These are phyloP conservation scores for Ichneumon xanthorius DNA, from an alignment of 2,888 invertebrate species.

Conservation along the genomic window DNA sequence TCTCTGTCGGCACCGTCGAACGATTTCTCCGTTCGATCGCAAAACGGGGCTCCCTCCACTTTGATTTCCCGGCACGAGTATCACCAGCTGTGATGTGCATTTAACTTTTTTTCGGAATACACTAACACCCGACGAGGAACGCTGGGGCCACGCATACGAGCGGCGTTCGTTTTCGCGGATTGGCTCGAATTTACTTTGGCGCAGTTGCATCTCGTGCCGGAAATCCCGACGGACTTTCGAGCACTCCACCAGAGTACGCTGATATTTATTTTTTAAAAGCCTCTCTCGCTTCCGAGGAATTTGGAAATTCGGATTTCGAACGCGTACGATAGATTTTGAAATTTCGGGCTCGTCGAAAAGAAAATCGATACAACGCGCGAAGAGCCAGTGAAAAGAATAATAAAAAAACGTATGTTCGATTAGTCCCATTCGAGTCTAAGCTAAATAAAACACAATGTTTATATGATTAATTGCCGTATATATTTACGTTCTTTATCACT, in stretches of 20 bases:
- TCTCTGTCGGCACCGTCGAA: conserved; percentile 36
- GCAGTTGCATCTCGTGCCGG: conserved; percentile 18
- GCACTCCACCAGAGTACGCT: conserved; percentile 10
- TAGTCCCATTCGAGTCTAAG: not conserved
- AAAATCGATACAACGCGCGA: not conserved
- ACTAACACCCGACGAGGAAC: not conserved
- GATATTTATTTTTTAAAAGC: not conserved
- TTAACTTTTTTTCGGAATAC: conserved; percentile 23
- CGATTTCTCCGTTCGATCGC: conserved; percentile 49
- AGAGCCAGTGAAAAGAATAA: not conserved
- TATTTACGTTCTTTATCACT: not conserved
- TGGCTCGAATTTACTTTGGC: conserved; percentile 11
- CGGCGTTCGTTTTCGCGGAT: conserved; percentile 21
- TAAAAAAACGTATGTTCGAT: not conserved
- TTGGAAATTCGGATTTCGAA: no score
- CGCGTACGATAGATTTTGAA: not conserved
- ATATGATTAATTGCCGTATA: not conserved
- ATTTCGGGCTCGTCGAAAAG: not conserved
- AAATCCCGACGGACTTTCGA: not conserved
- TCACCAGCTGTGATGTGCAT: conserved; percentile 61
- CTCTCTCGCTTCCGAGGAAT: not conserved
- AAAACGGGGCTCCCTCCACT: conserved; percentile 20
- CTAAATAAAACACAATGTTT: not conserved
- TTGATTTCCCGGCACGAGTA: conserved; percentile 49
- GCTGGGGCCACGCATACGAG: conserved; percentile 1